These are phyloP conservation scores for Synergus itoensis DNA, from an alignment of 2,888 invertebrate species.

Conservation along the genomic window DNA sequence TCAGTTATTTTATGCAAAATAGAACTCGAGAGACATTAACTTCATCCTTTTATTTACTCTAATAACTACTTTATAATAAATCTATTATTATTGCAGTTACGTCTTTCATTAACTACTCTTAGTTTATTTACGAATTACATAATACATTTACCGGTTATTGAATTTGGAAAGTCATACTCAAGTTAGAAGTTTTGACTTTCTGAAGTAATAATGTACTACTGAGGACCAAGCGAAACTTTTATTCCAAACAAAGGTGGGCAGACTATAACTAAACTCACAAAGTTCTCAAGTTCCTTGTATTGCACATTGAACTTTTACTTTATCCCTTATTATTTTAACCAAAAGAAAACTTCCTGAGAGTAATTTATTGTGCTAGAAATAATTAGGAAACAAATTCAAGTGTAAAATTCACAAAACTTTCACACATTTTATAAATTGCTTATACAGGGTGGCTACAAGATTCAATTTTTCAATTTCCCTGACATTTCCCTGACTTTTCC, in stretches of 20 bases:
- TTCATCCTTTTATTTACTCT: conserved; percentile 1
- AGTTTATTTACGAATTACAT: conserved; percentile 22
- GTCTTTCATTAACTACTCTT: conserved; percentile 10
- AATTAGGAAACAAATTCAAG: background rate
- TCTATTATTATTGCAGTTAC: conserved; percentile 7
- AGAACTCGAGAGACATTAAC: conserved; percentile 10
- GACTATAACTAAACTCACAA: conserved; percentile 35
- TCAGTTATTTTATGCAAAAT: conserved; percentile 16
- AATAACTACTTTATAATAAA: conserved; percentile 12
- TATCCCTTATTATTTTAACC: conserved; percentile 1
- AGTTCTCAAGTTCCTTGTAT: conserved; percentile 31
- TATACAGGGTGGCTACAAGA: too few relatives aligned
- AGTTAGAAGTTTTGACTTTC: conserved; percentile 29
- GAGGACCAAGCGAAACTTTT: conserved; percentile 35
- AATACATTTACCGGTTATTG: conserved; percentile 31
- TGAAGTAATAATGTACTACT: conserved; percentile 33
- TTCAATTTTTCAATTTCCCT: too few relatives aligned
- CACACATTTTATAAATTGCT: too few relatives aligned
- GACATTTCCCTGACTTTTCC: too few relatives aligned
- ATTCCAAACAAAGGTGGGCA: conserved; percentile 35
- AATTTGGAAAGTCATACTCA: conserved; percentile 40
- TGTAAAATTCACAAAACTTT: background rate
- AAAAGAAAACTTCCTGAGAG: background rate
- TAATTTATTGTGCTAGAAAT: background rate
- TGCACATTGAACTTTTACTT: conserved; percentile 11